Base-by-base conservation (phyloP, 1,140 invertebrate species). In the Bombus balteatus region DNA sequence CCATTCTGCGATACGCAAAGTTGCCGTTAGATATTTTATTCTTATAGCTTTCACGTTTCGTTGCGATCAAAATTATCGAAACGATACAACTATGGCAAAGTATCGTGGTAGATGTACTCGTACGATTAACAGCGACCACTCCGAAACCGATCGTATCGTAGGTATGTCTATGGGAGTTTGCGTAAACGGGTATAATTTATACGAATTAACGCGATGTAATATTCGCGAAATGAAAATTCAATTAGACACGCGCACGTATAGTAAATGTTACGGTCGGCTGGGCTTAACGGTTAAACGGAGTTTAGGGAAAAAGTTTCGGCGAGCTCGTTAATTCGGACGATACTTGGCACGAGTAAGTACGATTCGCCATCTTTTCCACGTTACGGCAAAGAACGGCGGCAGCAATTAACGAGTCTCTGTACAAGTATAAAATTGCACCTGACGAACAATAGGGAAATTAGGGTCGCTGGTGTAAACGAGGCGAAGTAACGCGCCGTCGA, bases 371-470 rank as follows among this genome's bases (percentile, higher is more conserved):
- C 25, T 53, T 72, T 80, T 62, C 32, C 83, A 25, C 75, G 32
- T 84, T 34, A 25, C 39, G 22, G 25, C 39, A 18, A 34, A n/a
- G 32, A 9, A 32, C 28, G 66, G 53, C 71, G 80, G 37, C 74
- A 88, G 37, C 78, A 85, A 90, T 88, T 91, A 90, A 68, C 83
- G 57, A 59, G 57, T 57, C 72, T 62, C 47, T 39, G 68, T 53
- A n/a, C 32, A 53, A 70, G 53, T 59, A 72, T 74, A 77, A 85
- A 88, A 87, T 86, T 57, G 76, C 90, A 41, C 53, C 37, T 9
- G 65, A 18, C 59, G 86, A 80, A 91, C 89, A 91, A 91, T 91
- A 53, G 83, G 74, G 87, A 86, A 88, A 91, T 91, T 91, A 91
- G 81, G 89, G 89, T 88, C 89, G 87, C 53, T 3, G 68, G 81